Evolutionary conservation across 2,888 invertebrate genomes (phyloP), one percentile per base, ranked within the genome.

Genomic region (Cristatella mucedo): DNA sequence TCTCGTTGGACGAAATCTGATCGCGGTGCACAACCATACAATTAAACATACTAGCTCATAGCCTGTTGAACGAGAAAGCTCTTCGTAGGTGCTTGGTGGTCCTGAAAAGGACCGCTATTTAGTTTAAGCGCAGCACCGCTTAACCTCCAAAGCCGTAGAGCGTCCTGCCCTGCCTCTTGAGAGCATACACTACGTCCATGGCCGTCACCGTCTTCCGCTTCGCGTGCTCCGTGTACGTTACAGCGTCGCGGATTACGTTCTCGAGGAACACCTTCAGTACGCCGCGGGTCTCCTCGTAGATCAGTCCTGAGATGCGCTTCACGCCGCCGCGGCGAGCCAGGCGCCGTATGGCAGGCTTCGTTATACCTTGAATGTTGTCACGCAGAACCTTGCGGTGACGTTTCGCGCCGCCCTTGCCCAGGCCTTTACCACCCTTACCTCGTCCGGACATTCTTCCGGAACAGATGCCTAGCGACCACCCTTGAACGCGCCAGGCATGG

Each of bases 191-290:
- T 7, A 83, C 78, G 51, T 83, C 81, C 81, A 82, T 81, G 5
- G 81, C 80, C 0, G 81, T 82, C 20, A 83, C 81, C 1, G 81
- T 82, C 68, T 83, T 83, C 49, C 82, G 70, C 65, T 82, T 82
- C n/a, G 82, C 82, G 57, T 82, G 82, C 55, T 82, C 81, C 1
- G 80, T 82, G 62, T 80, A 80, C 2, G 80, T 81, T 33, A 81
- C 80, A 11, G 80, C 80, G 56, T 81, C 81, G 29, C 78, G 72
- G 50, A 82, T 80, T 20, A 82, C 79, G 57, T 80, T 80, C 58
- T 80, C 80, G 44, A 83, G 70, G 57, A 83, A 83, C 0, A 79
- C 76, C 51, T 80, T 80, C 16, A 80, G 57, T 0, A 80, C 79
- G 18, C 78, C 78, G 32, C 80, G 72, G 7, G 78, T 79, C 60